Conservation (phyloP, 2,888 invertebrate genomes). For the Euplagia quadripunctaria region DNA sequence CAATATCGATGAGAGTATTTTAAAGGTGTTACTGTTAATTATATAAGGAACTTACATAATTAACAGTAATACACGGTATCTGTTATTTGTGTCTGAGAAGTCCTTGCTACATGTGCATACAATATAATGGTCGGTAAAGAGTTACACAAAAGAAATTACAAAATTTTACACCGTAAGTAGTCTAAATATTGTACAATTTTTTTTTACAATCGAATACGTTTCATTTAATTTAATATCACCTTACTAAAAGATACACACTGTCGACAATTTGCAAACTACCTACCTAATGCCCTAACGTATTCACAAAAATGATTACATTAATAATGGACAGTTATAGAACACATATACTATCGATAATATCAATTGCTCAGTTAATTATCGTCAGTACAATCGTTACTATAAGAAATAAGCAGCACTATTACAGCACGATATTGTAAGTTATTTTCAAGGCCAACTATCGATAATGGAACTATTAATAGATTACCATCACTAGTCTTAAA, state of each 20-base stretch:
- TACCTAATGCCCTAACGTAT: too few species aligned
- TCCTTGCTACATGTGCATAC: too few species aligned
- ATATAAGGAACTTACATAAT: too few species aligned
- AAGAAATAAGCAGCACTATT: background rate
- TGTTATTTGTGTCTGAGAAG: too few species aligned
- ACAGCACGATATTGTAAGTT: background rate
- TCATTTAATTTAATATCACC: background rate
- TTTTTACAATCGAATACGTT: background rate
- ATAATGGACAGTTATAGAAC: background rate
- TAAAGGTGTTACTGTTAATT: too few species aligned
- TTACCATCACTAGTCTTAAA: background rate
- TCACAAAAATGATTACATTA: background rate
- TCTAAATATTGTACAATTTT: background rate
- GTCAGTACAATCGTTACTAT: background rate
- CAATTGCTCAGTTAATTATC: background rate
- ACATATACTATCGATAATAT: background rate
- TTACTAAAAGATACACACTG: too few species aligned
- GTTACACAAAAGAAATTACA: too few species aligned
- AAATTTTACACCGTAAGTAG: too few species aligned
- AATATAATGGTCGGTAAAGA: too few species aligned
- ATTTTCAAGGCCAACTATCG: background rate
- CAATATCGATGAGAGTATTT: background rate
- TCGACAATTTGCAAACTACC: too few species aligned
- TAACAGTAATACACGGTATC: too few species aligned
- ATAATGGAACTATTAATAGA: background rate